These are phyloP conservation scores for Standfussiana lucernea DNA, from an alignment of 2,888 invertebrate species.

Conservation along the genomic window DNA sequence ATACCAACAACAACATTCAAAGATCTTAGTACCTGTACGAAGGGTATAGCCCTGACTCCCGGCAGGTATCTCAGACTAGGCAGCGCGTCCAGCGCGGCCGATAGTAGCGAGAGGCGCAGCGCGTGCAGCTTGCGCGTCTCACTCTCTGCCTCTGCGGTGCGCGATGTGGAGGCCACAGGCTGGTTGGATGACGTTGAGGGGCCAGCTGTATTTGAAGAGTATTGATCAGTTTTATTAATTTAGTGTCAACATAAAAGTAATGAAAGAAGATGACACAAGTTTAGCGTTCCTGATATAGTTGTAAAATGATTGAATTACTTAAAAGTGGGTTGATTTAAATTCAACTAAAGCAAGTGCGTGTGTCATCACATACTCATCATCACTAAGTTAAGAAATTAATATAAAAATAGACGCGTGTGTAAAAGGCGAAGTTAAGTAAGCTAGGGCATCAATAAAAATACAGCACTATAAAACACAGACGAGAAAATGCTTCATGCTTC, in stretches of 20 bases:
- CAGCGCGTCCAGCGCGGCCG: slow-evolving; percentile 94
- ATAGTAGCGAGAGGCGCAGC: slow-evolving; percentile 93
- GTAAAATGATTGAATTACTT: neutral
- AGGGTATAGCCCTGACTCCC: slow-evolving; percentile 97
- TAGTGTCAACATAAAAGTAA: neutral
- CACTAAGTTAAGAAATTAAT: neutral
- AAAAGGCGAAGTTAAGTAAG: neutral
- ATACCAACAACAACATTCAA: neutral
- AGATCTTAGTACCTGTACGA: slow-evolving; percentile 93
- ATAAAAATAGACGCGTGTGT: neutral
- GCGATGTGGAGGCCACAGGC: slow-evolving; percentile 81
- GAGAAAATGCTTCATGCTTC: neutral
- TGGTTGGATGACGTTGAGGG: slow-evolving; percentile 82
- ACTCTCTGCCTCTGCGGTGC: slow-evolving; percentile 83
- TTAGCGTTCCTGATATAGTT: neutral
- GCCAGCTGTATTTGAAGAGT: slow-evolving; percentile 71
- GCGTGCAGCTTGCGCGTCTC: slow-evolving; percentile 92
- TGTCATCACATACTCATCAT: neutral
- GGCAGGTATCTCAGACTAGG: slow-evolving; percentile 94
- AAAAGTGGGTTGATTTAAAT: neutral
- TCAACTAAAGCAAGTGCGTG: neutral
- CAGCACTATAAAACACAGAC: neutral
- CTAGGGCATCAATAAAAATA: neutral
- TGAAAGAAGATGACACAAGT: neutral
- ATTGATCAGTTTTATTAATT: neutral